Evolutionary conservation across 2,888 invertebrate species (phyloP).

Genomic region (Ophonus ardosiacus): DNA sequence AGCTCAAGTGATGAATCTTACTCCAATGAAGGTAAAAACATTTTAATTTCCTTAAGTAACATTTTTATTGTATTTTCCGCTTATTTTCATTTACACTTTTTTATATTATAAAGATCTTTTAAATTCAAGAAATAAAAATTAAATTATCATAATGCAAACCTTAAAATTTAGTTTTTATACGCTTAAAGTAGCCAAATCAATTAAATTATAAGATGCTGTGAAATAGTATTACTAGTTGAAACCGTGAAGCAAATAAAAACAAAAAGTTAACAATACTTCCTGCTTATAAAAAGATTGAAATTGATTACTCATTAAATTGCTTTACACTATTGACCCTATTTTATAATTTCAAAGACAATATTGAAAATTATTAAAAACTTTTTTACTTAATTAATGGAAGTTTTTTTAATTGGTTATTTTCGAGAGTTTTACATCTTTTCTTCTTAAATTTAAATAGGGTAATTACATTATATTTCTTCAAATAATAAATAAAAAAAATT

Average conservation of each 20-base stretch:
- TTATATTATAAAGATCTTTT: no score
- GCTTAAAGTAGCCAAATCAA: not conserved
- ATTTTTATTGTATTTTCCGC: no score
- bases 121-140: no score
- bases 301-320: not conserved
- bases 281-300: not conserved
- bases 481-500: no score
- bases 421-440: no score
- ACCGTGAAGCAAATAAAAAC: not conserved
- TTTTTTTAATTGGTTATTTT: no score
- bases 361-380: not conserved
- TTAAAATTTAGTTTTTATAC: not conserved
- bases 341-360: not conserved
- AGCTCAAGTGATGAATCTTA: constrained; percentile 50
- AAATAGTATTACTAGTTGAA: not conserved
- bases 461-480: no score
- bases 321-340: not conserved
- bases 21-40: constrained; percentile 50
- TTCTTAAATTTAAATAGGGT: no score
- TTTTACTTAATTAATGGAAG: no score
- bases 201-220: not conserved
- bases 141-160: not conserved
- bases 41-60: not conserved
- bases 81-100: no score
- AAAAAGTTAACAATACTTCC: not conserved